Evolutionary conservation across 35 echinoderm and acorn worm species (phyloP), one percentile per base, ranked within the genome.

Genomic region (Strongylocentrotus purpuratus): DNA sequence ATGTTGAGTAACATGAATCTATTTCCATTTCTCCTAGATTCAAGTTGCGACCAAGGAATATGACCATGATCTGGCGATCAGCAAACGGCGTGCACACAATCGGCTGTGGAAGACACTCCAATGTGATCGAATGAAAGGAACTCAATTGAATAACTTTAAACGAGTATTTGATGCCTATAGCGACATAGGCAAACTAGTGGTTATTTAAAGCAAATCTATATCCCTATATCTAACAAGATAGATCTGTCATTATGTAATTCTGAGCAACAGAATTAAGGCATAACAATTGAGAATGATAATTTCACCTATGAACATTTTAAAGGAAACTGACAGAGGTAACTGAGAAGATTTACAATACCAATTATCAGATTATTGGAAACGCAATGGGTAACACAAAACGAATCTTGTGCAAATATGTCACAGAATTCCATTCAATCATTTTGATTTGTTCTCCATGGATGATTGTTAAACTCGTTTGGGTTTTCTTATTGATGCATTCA

Each of bases 151-250:
- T 20, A 96, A 97, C 78, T 99, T 99, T 88, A 86, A 95, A 31
- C 96, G 95, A 60, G 97, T 96, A 2, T 99, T 97, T 87, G 58
- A 96, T 90, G 97, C 98, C 1, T 99, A 99, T 94, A 96, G 94
- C 31, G 94, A 94, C 58, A 95, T 95, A 20, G 97, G 94, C 46
- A 88, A 86, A 31, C 86, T n/a, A 0, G 65, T 78, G 20, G 94
- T 9, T 94, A 92, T 61, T 86, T 71, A 22, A 46, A 33, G 33
- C 86, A 18, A 46, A 31, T 0, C 8, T 18, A 18, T 33, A 18
- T 15, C 8, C 12, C 32, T 22, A 89, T 28, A 17, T 31, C 33
- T 17, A 46, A 15, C 33, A 89, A 45, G 87, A 89, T 45, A n/a
- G 0, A 45, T 86, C 7, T 89, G 87, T 28, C 45, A 45, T 25